Evolutionary conservation across 2,888 invertebrate genomes (phyloP).

Genomic region (Carcina quercana): DNA sequence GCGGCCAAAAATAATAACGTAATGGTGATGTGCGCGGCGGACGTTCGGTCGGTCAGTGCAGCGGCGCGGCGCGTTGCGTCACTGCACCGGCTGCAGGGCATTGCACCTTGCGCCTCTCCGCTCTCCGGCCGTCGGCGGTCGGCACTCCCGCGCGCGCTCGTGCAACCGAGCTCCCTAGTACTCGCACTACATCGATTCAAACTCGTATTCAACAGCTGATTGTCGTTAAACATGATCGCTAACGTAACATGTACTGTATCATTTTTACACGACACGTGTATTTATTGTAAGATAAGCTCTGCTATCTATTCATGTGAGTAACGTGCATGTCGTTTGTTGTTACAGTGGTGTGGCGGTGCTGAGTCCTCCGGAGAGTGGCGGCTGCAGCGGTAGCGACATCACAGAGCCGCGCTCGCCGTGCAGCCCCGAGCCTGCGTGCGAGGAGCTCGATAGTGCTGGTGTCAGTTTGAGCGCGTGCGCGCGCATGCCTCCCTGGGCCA

Average conservation of each 20-base stretch:
- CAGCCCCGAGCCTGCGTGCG: conserved; percentile 78
- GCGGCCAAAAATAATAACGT: conserved; percentile 54
- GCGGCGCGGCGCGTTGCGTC: conserved; percentile 49
- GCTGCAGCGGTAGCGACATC: conserved; percentile 84
- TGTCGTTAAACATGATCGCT: conserved; percentile 34
- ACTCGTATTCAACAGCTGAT: conserved; percentile 61
- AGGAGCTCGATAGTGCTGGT: no score
- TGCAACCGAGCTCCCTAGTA: conserved; percentile 29
- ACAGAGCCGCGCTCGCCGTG: conserved; percentile 91
- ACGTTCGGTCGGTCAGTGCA: conserved; percentile 57
- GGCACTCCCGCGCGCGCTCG: conserved; percentile 26
- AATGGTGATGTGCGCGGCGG: conserved; percentile 30
- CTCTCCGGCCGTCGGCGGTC: conserved; percentile 19
- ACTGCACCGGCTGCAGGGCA: conserved; percentile 62
- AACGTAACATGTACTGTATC: no score
- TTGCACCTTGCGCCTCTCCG: conserved; percentile 51
- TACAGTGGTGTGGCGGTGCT: conserved; percentile 89
- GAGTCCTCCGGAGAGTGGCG: conserved; percentile 83
- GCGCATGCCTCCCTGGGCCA: conserved; percentile 71
- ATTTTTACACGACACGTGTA: no score
- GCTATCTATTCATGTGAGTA: no score
- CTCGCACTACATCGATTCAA: conserved; percentile 43
- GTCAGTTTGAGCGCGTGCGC: conserved; percentile 33
- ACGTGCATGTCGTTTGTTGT: conserved; percentile 43
- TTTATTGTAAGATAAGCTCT: no score